These are phyloP conservation scores for Panagrolaimus sp. DNA, from an alignment of 1,140 invertebrate species.

Conservation along the genomic window DNA sequence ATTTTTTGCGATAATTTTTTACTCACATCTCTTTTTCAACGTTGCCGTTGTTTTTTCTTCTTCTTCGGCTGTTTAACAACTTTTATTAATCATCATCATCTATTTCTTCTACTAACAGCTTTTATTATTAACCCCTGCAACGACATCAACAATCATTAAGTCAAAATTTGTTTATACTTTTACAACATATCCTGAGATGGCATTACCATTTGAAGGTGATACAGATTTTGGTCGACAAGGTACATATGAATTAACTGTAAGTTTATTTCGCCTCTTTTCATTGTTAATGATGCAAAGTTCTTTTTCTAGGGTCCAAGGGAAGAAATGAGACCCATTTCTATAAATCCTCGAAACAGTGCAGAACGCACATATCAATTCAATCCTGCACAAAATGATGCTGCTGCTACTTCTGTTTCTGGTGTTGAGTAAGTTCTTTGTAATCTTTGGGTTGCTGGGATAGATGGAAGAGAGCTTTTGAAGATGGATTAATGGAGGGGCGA, in stretches of 20 bases:
- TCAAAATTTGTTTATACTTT: not conserved
- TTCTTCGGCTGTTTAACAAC: too few species aligned
- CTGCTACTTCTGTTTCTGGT: too few species aligned
- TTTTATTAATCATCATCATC: too few species aligned
- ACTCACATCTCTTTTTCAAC: too few species aligned
- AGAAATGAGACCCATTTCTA: not conserved
- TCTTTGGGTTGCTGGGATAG: too few species aligned
- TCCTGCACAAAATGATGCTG: too few species aligned
- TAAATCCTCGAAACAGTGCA: not conserved
- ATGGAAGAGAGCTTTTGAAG: too few species aligned
- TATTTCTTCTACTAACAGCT: not conserved
- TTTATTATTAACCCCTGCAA: not conserved
- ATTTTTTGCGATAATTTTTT: too few species aligned
- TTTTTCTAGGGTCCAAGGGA: not conserved
- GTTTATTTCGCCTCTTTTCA: not conserved
- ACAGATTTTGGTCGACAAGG: not conserved
- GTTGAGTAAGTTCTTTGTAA: too few species aligned
- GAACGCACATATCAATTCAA: too few species aligned
- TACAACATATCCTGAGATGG: constrained; percentile 1
- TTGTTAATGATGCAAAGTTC: not conserved
- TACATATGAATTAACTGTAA: not conserved
- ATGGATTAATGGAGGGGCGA: too few species aligned
- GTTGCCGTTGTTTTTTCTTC: not conserved
- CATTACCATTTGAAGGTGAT: not conserved
- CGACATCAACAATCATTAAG: not conserved